phyloP scores from a whole-genome alignment of 2,113 vertebrate species.

The Lampris megalopsis region DNA sequence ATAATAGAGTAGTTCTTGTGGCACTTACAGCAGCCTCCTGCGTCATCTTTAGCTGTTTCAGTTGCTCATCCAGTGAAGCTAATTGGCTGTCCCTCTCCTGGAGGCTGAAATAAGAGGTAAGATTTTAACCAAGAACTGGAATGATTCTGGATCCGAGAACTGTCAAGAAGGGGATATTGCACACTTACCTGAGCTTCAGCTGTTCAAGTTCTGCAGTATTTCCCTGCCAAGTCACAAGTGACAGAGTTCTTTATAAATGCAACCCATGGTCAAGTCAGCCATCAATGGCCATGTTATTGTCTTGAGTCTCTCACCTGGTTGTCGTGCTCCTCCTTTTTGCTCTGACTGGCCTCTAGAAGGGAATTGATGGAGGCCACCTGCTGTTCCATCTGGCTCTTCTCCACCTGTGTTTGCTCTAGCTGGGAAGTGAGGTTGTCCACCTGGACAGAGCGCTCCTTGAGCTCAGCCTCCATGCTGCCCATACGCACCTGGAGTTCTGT shows the following conservation, averaged over 20 bases:
- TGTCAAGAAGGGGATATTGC: neutral
- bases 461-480: conserved; percentile 82
- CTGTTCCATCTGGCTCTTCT: conserved; percentile 86
- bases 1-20: neutral
- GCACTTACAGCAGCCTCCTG: conserved; percentile 65
- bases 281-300: neutral
- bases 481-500: conserved; percentile 86
- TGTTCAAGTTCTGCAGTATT: conserved; percentile 80
- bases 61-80: conserved; percentile 62
- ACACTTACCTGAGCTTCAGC: conserved; percentile 84
- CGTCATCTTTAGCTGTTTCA: conserved; percentile 68
- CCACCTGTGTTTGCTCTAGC: conserved; percentile 80
- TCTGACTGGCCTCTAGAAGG: conserved; percentile 88
- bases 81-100: conserved; percentile 70
- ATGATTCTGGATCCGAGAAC: neutral
- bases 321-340: conserved; percentile 73
- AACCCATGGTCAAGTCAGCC: neutral
- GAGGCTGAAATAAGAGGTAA: conserved; percentile 49
- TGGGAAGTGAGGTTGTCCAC: conserved; percentile 81
- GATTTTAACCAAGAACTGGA: neutral
- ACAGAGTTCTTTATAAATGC: conserved; percentile 6
- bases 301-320: conserved; percentile 75
- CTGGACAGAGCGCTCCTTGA: conserved; percentile 81
- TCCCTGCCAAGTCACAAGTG: conserved; percentile 26
- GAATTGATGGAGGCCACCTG: conserved; percentile 86